Base-by-base conservation (phyloP, 2,113 vertebrate genomes). In the Brachirus orientalis region DNA sequence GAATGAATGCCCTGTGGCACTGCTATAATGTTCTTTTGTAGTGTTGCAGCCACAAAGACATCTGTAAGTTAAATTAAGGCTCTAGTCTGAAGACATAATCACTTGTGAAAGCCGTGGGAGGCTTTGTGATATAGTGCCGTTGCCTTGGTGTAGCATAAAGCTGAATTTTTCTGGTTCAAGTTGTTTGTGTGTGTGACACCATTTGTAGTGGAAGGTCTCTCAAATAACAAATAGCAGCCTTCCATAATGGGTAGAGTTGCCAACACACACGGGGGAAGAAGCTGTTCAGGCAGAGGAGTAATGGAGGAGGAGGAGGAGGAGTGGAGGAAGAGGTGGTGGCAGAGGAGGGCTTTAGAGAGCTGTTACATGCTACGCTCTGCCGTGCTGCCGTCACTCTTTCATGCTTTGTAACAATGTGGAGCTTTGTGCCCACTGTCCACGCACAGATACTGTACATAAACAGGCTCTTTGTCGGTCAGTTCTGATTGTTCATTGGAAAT, bases 351-450 rank as follows among this genome's bases (percentile, higher is more conserved):
- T 69, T 66, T 72, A 81, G 56, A 81, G 77, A 69, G 74, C 71
- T 80, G 62, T 64, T 58, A 68, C 70, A 47, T 28, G 13, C 63
- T 48, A 62, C 72, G 56, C 36, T 63, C 72, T 14, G 38, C 72
- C 51, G 56, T 33, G 71, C 53, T 80, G 62, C 35, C 59, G 44
- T 86, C 72, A 79, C 67, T 47, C 8, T 6, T 62, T 86, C 44
- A 61, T 1, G 9, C 67, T 79, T 2, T 8, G 20, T 16, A 86
- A 82, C 78, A 85, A 79, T 72, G 82, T 78, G 50, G 10, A 48
- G 78, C 73, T 82, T 74, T 82, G 77, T 80, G 68, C 50, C 0
- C 0, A 61, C 62, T 18, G 83, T 55, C 60, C 54, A 35, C 44
- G 63, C 20, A 8, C 35, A 41, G 36, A 69, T 10, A n/a, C n/a